Conservation (phyloP, 1,140 invertebrate genomes). For the Conus ventricosus region DNA sequence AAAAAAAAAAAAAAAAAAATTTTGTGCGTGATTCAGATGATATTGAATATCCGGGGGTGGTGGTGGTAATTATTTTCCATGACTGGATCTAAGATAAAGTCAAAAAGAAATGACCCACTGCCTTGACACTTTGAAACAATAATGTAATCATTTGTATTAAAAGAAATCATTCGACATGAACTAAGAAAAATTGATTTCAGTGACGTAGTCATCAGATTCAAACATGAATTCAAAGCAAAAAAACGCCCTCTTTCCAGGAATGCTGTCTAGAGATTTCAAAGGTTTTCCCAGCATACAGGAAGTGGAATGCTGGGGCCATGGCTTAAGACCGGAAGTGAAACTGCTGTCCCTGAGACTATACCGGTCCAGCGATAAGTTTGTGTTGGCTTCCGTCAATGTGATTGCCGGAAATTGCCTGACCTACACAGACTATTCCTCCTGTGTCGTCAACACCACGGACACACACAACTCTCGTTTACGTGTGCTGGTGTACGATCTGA, state of each 20-base stretch:
- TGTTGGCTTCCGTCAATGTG: conserved; percentile 18
- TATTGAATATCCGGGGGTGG: no score
- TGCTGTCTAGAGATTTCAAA: conserved; percentile 2
- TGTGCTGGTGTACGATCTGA: not conserved
- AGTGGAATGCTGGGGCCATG: conserved; percentile 15
- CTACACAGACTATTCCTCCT: conserved; percentile 11
- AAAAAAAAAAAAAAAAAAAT: no score
- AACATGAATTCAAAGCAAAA: no score
- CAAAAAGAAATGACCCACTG: no score
- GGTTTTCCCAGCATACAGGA: conserved; percentile 30
- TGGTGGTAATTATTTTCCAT: no score
- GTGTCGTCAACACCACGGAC: not conserved
- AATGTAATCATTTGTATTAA: no score
- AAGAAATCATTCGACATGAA: no score
- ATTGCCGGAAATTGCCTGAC: not conserved
- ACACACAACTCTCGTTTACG: conserved; percentile 12
- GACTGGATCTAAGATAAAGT: no score
- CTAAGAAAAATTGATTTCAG: no score
- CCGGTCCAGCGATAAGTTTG: not conserved
- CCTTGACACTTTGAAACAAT: no score
- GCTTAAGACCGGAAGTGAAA: conserved; percentile 12
- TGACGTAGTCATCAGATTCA: no score
- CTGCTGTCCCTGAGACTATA: conserved; percentile 21
- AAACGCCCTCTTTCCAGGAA: not conserved
- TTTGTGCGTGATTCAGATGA: no score